These are phyloP conservation scores for Sylvilagus bachmani DNA, from an alignment of 2,113 vertebrate species.

Conservation along the genomic window DNA sequence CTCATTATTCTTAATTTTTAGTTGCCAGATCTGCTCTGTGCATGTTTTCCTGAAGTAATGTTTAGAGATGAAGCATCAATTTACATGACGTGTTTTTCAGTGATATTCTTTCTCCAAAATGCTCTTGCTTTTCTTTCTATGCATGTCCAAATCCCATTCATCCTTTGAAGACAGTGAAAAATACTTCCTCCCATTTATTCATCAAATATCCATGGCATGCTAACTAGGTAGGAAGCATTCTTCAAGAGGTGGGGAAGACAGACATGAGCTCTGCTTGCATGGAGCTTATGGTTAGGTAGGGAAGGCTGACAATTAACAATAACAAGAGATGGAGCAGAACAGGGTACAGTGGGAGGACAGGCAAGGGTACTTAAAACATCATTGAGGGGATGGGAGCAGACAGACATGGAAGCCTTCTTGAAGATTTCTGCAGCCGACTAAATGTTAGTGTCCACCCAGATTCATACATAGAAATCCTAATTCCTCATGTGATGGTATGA, in stretches of 20 bases:
- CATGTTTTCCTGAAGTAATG: conserved; percentile 10
- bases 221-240: not conserved
- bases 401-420: not conserved
- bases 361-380: not conserved
- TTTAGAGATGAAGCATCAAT: conserved; percentile 28
- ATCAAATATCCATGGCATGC: conserved; percentile 29
- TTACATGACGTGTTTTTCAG: conserved; percentile 40
- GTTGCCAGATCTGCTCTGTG: not conserved
- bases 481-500: not conserved
- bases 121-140: conserved; percentile 6
- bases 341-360: conserved; percentile 1
- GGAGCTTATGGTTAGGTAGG: conserved; percentile 1
- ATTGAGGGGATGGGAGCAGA: not conserved
- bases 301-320: not conserved
- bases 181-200: conserved; percentile 37
- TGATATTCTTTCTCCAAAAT: conserved; percentile 50
- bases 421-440: not conserved
- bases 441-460: not conserved
- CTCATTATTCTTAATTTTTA: not conserved
- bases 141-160: not conserved
- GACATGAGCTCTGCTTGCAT: not conserved
- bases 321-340: conserved; percentile 8
- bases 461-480: not conserved
- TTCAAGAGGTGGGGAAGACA: not conserved
- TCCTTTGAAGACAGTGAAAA: conserved; percentile 45